A percentile compares a stretch with the other conserved stretches of the same genome.
Conservation (phyloP, 2,797 vertebrate species). For the Rachycentron canadum region DNA sequence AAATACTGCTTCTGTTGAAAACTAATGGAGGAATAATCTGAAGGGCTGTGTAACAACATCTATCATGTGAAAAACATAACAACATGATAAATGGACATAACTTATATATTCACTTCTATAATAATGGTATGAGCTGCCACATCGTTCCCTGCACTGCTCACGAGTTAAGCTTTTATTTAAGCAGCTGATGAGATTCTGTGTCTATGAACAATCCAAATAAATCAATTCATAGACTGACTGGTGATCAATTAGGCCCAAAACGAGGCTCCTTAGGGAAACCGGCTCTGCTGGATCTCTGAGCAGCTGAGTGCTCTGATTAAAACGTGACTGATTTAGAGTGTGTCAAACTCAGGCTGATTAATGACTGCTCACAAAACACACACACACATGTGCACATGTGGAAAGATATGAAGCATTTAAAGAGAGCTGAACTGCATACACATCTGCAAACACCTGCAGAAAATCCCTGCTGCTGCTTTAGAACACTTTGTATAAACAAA, state of each 20-base stretch:
- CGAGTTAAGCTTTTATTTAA: conserved; percentile 31
- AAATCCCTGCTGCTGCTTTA: background rate
- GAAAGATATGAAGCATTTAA: conserved; percentile 16
- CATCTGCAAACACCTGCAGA: background rate
- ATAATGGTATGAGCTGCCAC: conserved; percentile 5
- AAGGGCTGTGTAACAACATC: background rate
- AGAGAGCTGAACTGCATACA: background rate
- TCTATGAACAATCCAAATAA: conserved; percentile 44
- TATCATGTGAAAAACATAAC: background rate
- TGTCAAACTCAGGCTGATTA: conserved; percentile 54
- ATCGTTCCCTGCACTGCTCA: background rate
- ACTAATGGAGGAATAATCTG: conserved; percentile 2
- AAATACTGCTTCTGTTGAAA: conserved; percentile 27
- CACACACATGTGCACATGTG: conserved; percentile 5
- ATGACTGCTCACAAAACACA: conserved; percentile 19
- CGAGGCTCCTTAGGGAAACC: conserved; percentile 49
- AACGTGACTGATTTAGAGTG: conserved; percentile 60
- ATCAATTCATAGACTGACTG: conserved; percentile 60
- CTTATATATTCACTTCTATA: background rate
- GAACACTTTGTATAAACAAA: background rate
- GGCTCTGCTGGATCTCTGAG: conserved; percentile 34
- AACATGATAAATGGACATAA: background rate
- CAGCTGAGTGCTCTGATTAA: conserved; percentile 60
- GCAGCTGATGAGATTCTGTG: conserved; percentile 44
- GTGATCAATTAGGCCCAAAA: conserved; percentile 63